A percentile compares a stretch with the other conserved stretches of the same genome.
phyloP scores from a whole-genome alignment of 1,140 invertebrate species.

The Leptestheria dahalacensis region DNA sequence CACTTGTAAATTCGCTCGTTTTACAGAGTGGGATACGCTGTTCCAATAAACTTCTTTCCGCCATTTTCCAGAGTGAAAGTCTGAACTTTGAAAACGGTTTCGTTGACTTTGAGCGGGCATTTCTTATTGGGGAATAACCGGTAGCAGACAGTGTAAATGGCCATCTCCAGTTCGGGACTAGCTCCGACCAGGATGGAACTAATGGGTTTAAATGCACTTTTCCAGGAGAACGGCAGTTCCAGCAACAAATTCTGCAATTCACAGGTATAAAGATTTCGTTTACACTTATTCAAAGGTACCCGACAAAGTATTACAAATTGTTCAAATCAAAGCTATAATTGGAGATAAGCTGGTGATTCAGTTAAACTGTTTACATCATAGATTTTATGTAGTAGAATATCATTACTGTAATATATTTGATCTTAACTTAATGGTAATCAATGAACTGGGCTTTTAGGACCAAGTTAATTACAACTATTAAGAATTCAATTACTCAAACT shows the following conservation, averaged over 20 bases:
- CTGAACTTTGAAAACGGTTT: conserved; percentile 29
- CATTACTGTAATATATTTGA: too few relatives aligned
- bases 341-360: too few relatives aligned
- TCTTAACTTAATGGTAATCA: too few relatives aligned
- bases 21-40: background rate
- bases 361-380: too few relatives aligned
- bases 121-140: conserved; percentile 46
- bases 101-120: conserved; percentile 53
- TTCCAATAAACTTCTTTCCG: background rate
- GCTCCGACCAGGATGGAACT: conserved; percentile 74
- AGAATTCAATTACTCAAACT: too few relatives aligned
- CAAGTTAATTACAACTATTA: too few relatives aligned
- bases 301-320: too few relatives aligned
- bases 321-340: too few relatives aligned
- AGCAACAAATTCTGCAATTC: conserved; percentile 8
- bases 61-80: conserved; percentile 11
- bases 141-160: conserved; percentile 75
- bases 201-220: conserved; percentile 54
- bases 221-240: conserved; percentile 35
- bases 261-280: background rate
- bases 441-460: too few relatives aligned
- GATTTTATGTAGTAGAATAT: too few relatives aligned
- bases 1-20: too few relatives aligned
- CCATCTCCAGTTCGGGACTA: conserved; percentile 83
- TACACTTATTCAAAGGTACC: too few relatives aligned